These are phyloP conservation scores for Belonocnema kinseyi DNA, from an alignment of 1,140 invertebrate genomes.

Conservation along the genomic window DNA sequence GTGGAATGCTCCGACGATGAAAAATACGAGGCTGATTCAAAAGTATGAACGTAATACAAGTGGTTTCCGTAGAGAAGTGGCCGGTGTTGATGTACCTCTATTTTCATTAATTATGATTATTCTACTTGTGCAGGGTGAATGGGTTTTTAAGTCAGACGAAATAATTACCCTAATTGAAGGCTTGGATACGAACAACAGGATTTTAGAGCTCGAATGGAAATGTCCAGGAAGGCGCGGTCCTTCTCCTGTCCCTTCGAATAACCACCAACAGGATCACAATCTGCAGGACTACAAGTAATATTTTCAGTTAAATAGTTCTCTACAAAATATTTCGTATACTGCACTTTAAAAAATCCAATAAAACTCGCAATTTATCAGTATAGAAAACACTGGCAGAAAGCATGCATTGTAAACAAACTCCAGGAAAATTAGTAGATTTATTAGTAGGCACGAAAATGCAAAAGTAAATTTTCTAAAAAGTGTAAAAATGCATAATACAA, in stretches of 20 bases:
- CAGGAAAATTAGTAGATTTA: too few relatives aligned
- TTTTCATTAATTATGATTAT: constrained; percentile 32
- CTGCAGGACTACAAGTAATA: constrained; percentile 68
- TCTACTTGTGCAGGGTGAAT: constrained; percentile 60
- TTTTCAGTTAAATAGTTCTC: constrained; percentile 13
- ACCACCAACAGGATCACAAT: constrained; percentile 65
- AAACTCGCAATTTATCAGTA: too few relatives aligned
- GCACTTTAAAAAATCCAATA: neutral
- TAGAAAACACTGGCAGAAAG: too few relatives aligned
- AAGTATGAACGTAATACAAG: constrained; percentile 51
- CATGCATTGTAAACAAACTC: too few relatives aligned
- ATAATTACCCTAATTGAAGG: constrained; percentile 78
- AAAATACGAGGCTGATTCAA: constrained; percentile 69
- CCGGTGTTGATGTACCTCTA: neutral
- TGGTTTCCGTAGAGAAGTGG: constrained; percentile 1
- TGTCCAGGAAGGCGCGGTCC: constrained; percentile 79
- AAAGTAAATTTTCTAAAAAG: too few relatives aligned
- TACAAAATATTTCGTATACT: neutral
- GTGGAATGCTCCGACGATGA: constrained; percentile 81
- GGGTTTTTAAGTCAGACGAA: constrained; percentile 72
- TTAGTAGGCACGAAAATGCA: too few relatives aligned
- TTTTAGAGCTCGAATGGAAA: constrained; percentile 79
- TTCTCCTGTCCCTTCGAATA: constrained; percentile 73
- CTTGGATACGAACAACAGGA: constrained; percentile 76
- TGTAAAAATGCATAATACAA: too few relatives aligned